Evolutionary conservation across 2,797 vertebrate genomes (phyloP), one percentile per base, ranked within the genome.

Genomic region (Darevskia mixta): DNA sequence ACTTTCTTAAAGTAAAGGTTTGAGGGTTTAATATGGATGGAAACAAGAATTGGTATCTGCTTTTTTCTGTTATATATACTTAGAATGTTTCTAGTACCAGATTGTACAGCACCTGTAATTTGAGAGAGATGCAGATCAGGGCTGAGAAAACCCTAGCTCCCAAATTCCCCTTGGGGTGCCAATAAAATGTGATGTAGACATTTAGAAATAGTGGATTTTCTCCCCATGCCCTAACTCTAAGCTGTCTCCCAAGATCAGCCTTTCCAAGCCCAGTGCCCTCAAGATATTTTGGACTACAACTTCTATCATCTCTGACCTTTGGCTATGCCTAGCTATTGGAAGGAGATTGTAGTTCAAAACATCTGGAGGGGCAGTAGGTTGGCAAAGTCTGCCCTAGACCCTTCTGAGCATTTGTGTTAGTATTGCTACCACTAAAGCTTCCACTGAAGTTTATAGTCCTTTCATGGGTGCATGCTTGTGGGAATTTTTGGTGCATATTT

Each of bases 1-100:
- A 23, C 82, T n/a, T 18, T 78, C n/a, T 82, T 85, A 79, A 10
- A 32, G 17, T 61, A 61, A 64, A 64, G 61, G 20, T 23, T 64
- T 23, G 20, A 32, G 5, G 69, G 32, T 73, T 49, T n/a, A n/a
- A 69, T n/a, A 69, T 69, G 8, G 10, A 85, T 86, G 82, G 89
- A 87, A 77, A 85, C 35, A 15, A 71, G 18, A 79, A 20, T 79
- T 17, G 32, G 38, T 83, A 86, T 86, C 25, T 20, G 83, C 5
- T 27, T 2, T n/a, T 78, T 8, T 35, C 66, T 71, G 0, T 25
- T 49, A 23, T 64, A 64, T 64, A 64, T 64, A 64, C 61, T 64
- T 64, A 18, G 61, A 23, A 23, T 23, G 61, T 64, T 55, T 64
- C 61, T 64, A 64, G 61, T 18, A 18, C 18, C 20, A 64, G 61